Conservation (phyloP, 2,888 invertebrate genomes). For the Pyrgus malvae region DNA sequence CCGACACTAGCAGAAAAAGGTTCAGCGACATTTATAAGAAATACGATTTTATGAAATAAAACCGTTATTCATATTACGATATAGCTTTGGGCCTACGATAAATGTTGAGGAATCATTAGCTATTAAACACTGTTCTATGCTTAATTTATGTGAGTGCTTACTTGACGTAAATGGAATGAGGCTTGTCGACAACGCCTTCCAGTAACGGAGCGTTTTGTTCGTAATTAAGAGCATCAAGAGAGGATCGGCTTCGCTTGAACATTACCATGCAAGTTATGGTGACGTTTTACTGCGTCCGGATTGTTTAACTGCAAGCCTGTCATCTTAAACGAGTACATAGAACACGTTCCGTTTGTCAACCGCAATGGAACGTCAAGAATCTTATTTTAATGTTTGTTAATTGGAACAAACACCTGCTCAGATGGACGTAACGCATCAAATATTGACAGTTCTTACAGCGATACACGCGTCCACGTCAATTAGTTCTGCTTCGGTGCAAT, state of each 20-base stretch:
- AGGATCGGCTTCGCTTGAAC: slow-evolving; percentile 55
- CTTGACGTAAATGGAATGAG: slow-evolving; percentile 66
- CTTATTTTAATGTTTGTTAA: slow-evolving; percentile 24
- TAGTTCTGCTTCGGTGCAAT: slow-evolving; percentile 19
- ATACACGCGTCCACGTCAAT: slow-evolving; percentile 20
- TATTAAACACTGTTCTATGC: slow-evolving; percentile 32
- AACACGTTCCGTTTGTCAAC: slow-evolving; percentile 54
- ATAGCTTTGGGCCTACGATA: too few species aligned
- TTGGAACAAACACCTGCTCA: slow-evolving; percentile 22
- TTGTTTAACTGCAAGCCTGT: slow-evolving; percentile 48
- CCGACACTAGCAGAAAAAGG: too few species aligned
- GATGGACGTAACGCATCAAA: slow-evolving; percentile 18
- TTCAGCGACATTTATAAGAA: too few species aligned
- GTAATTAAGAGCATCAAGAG: slow-evolving; percentile 73
- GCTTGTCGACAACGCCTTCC: slow-evolving; percentile 56
- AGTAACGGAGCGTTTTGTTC: slow-evolving; percentile 75
- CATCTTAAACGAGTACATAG: slow-evolving; percentile 41
- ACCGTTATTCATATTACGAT: too few species aligned
- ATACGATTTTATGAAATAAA: too few species aligned
- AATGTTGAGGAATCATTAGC: too few species aligned
- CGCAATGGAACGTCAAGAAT: slow-evolving; percentile 14
- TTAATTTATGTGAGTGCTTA: slow-evolving; percentile 69
- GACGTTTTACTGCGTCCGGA: slow-evolving; percentile 56
- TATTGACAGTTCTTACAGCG: slow-evolving; percentile 13
- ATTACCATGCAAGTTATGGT: slow-evolving; percentile 66